These are phyloP conservation scores for Aplysia californica DNA, from an alignment of 1,140 invertebrate genomes.

Conservation along the genomic window DNA sequence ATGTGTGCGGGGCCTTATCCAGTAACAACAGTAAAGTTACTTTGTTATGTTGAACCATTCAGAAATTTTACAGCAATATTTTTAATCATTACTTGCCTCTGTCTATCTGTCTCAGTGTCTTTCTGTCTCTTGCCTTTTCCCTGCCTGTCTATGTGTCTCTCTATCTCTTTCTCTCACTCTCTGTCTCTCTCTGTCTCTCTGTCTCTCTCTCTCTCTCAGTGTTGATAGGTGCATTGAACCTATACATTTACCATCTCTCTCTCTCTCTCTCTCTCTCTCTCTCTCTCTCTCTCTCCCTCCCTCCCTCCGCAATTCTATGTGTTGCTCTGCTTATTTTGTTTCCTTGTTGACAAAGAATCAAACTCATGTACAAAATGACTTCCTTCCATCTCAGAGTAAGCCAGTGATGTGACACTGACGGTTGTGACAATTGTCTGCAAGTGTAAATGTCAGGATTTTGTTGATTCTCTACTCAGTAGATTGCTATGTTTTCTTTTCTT, in stretches of 20 bases:
- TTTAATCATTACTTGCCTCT: not conserved
- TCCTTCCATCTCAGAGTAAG: not conserved
- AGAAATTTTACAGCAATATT: not conserved
- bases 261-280: slow-evolving; percentile 21
- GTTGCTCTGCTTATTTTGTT: not conserved
- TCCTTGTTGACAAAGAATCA: not conserved
- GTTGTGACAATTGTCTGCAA: not conserved
- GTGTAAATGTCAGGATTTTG: not conserved
- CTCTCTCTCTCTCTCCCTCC: not conserved
- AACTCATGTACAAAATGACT: not conserved
- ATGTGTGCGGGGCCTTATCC: not conserved
- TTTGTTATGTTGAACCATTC: not conserved
- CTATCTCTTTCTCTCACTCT: not conserved
- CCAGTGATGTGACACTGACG: not conserved
- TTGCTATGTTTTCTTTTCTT: not conserved
- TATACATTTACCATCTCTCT: no score
- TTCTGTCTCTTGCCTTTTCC: not conserved
- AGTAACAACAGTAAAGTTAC: not conserved
- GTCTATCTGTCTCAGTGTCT: no score
- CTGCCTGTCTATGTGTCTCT: not conserved
- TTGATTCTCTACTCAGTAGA: not conserved
- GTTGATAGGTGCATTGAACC: not conserved
- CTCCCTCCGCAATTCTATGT: not conserved
- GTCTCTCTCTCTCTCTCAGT: slow-evolving; percentile 5
- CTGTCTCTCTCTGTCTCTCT: slow-evolving; percentile 10